A percentile compares a stretch with the other conserved stretches of the same genome.
phyloP scores from a whole-genome alignment of 2,797 vertebrate genomes.

The Paedocypris micromegethes region DNA sequence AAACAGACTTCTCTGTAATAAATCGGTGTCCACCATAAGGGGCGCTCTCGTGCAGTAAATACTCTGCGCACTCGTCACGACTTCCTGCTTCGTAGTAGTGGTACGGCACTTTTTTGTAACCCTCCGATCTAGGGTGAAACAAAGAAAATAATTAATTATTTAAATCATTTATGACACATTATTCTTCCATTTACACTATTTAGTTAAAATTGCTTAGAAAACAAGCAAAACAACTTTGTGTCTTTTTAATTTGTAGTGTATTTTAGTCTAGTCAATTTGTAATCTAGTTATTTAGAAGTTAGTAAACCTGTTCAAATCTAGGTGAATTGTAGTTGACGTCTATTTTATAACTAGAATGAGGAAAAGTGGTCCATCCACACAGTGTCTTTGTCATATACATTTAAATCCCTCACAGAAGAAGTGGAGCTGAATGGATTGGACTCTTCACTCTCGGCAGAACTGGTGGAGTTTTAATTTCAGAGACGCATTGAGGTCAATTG shows the following conservation, averaged over 20 bases:
- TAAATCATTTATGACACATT: background rate
- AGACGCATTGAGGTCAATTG: conserved; percentile 51
- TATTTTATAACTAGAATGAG: too few relatives aligned
- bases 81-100: conserved; percentile 93
- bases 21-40: conserved; percentile 94
- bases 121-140: conserved; percentile 72
- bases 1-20: conserved; percentile 95
- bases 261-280: too few relatives aligned
- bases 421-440: conserved; percentile 48
- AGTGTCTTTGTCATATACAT: too few relatives aligned
- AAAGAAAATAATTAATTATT: conserved; percentile 8
- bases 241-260: too few relatives aligned
- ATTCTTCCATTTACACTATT: background rate
- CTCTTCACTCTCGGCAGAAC: conserved; percentile 51
- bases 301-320: too few relatives aligned
- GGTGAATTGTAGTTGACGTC: too few relatives aligned
- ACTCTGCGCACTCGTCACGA: conserved; percentile 90
- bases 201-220: background rate
- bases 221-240: too few relatives aligned
- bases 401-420: too few relatives aligned
- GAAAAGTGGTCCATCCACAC: too few relatives aligned
- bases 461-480: conserved; percentile 54
- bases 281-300: too few relatives aligned
- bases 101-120: conserved; percentile 88
- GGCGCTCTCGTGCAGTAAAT: conserved; percentile 89